These are phyloP conservation scores for Cryptoleucopteryx plumbea DNA, from an alignment of 2,113 vertebrate species.

Conservation along the genomic window DNA sequence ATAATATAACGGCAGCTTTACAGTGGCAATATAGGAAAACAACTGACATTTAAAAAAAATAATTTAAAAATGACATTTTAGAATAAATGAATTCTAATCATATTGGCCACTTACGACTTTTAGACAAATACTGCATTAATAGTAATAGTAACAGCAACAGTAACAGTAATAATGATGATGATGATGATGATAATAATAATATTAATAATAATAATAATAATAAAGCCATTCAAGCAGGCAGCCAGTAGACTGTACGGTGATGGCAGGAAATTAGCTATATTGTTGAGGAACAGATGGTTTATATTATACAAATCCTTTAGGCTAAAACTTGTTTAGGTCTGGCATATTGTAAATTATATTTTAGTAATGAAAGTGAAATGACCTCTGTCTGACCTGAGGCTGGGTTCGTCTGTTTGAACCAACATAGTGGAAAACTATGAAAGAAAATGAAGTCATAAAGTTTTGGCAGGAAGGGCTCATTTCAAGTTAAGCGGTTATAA, in stretches of 20 bases:
- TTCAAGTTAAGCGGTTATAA: conserved; percentile 71
- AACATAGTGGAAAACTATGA: conserved; percentile 71
- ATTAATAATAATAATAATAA: conserved; percentile 20
- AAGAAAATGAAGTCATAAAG: conserved; percentile 79
- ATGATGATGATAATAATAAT: background rate
- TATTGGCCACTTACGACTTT: conserved; percentile 54
- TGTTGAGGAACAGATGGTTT: conserved; percentile 90
- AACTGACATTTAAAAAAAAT: background rate
- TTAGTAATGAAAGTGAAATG: conserved; percentile 83
- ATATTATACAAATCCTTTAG: conserved; percentile 84
- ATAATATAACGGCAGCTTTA: background rate
- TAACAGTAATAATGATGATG: background rate
- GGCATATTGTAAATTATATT: conserved; percentile 87
- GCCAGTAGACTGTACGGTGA: conserved; percentile 71
- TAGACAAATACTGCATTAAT: conserved; percentile 63
- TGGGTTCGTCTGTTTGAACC: conserved; percentile 76
- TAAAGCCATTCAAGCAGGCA: conserved; percentile 68
- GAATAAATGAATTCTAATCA: conserved; percentile 50
- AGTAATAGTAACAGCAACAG: background rate
- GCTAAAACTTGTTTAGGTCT: conserved; percentile 86
- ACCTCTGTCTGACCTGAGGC: conserved; percentile 80
- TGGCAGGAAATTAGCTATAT: conserved; percentile 83
- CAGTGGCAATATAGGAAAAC: background rate
- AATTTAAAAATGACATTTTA: background rate
- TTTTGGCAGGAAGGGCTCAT: conserved; percentile 75